These are phyloP conservation scores for Asteroscopus sphinx DNA, from an alignment of 2,888 invertebrate species.

Conservation along the genomic window DNA sequence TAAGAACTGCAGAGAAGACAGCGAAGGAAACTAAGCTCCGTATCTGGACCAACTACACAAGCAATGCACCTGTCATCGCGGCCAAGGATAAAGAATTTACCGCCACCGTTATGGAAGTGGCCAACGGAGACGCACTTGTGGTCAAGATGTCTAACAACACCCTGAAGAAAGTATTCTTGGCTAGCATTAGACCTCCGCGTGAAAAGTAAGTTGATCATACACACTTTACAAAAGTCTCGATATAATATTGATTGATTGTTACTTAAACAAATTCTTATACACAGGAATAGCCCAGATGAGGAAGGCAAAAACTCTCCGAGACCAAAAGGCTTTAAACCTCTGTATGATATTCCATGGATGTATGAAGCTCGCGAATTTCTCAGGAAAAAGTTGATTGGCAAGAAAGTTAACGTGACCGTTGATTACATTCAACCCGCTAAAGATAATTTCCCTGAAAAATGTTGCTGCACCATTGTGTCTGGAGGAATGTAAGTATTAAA, in stretches of 20 bases:
- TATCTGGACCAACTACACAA: slow-evolving; percentile 97
- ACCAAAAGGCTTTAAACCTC: slow-evolving; percentile 94
- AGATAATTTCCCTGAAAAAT: slow-evolving; percentile 98
- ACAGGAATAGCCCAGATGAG: slow-evolving; percentile 89
- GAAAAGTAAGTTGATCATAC: slow-evolving; percentile 85
- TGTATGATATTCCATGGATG: slow-evolving; percentile 99
- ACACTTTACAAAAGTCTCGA: not conserved
- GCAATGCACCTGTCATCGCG: slow-evolving; percentile 92
- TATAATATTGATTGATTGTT: not conserved
- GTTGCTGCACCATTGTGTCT: slow-evolving; percentile 97
- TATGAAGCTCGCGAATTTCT: slow-evolving; percentile 99
- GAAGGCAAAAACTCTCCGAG: slow-evolving; percentile 92
- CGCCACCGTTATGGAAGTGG: slow-evolving; percentile 96
- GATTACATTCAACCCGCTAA: slow-evolving; percentile 99
- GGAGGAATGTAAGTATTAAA: slow-evolving; percentile 86
- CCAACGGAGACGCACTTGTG: slow-evolving; percentile 97
- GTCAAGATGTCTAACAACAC: slow-evolving; percentile 94
- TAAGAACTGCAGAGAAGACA: slow-evolving; percentile 95
- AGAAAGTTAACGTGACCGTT: slow-evolving; percentile 96
- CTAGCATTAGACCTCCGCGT: slow-evolving; percentile 98
- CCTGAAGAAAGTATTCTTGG: slow-evolving; percentile 97
- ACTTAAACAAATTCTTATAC: slow-evolving; percentile 25
- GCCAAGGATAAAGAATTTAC: slow-evolving; percentile 95
- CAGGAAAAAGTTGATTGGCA: slow-evolving; percentile 98
- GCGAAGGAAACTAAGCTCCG: slow-evolving; percentile 96